Conservation (phyloP, 1,140 invertebrate species). For the Drosophila suzukii region DNA sequence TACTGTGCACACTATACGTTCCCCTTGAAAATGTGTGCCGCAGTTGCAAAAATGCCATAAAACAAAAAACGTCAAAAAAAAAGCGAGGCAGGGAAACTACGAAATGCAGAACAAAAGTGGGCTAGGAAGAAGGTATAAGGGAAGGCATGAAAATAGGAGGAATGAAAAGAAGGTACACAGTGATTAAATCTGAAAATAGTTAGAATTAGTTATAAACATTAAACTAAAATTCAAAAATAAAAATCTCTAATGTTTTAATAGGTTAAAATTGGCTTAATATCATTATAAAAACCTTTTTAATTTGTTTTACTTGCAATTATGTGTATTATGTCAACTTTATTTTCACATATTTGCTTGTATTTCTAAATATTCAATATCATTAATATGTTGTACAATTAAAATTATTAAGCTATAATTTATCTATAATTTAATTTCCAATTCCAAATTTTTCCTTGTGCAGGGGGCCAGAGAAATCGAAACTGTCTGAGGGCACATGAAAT, state of each 20-base stretch:
- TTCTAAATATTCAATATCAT: too few relatives aligned
- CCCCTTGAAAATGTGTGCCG: constrained; percentile 54
- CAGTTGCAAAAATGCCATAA: constrained; percentile 67
- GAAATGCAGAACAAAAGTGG: constrained; percentile 14
- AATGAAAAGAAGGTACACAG: not conserved
- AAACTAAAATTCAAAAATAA: too few relatives aligned
- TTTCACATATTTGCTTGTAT: too few relatives aligned
- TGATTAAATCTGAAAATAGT: not conserved
- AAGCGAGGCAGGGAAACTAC: constrained; percentile 9
- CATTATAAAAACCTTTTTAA: too few relatives aligned
- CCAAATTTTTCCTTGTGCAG: not conserved
- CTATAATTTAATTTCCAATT: too few relatives aligned
- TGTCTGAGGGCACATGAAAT: constrained; percentile 69
- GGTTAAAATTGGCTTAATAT: too few relatives aligned
- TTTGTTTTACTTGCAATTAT: too few relatives aligned
- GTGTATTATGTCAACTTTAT: too few relatives aligned
- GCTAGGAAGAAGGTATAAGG: not conserved
- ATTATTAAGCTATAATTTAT: too few relatives aligned
- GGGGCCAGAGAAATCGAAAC: not conserved
- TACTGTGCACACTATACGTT: constrained; percentile 9
- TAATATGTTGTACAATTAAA: too few relatives aligned
- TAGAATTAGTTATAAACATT: too few relatives aligned
- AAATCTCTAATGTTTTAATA: too few relatives aligned
- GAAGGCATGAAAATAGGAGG: not conserved
- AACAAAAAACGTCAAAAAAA: constrained; percentile 64